Percentiles rank a stretch among this genome's conserved stretches.
phyloP scores from a whole-genome alignment of 2,113 vertebrate species.

The Scytalopus superciliaris region DNA sequence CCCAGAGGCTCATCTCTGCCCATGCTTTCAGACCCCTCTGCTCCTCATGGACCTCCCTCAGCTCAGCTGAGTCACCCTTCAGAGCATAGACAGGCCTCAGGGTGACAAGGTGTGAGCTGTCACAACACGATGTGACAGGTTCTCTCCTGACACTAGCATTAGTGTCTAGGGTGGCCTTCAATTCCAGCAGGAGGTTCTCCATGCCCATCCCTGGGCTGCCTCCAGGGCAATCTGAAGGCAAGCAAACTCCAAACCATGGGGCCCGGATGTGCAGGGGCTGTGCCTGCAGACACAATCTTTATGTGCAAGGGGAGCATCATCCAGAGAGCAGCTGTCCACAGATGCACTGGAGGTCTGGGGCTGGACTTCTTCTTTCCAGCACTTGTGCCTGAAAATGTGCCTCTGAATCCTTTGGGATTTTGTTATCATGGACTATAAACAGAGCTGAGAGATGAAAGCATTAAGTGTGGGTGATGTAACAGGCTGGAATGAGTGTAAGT shows the following conservation, averaged over 20 bases:
- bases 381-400: background rate
- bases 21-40: background rate
- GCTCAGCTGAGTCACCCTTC: background rate
- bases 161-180: background rate
- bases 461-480: background rate
- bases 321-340: background rate
- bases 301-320: fast-evolving
- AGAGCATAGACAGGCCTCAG: background rate
- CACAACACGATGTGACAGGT: fast-evolving
- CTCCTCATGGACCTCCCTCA: background rate
- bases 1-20: background rate
- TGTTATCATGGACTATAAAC: background rate
- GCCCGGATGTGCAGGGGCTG: background rate
- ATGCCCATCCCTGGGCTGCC: background rate
- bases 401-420: background rate
- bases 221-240: background rate
- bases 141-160: background rate
- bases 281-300: background rate
- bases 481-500: background rate
- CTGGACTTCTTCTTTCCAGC: background rate
- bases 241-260: background rate
- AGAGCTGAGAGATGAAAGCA: background rate
- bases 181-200: background rate
- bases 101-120: background rate
- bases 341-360: background rate